A percentile compares a stretch with the other conserved stretches of the same genome.
phyloP scores from a whole-genome alignment of 2,888 invertebrate species.

The Bruchidius siliquastri region DNA sequence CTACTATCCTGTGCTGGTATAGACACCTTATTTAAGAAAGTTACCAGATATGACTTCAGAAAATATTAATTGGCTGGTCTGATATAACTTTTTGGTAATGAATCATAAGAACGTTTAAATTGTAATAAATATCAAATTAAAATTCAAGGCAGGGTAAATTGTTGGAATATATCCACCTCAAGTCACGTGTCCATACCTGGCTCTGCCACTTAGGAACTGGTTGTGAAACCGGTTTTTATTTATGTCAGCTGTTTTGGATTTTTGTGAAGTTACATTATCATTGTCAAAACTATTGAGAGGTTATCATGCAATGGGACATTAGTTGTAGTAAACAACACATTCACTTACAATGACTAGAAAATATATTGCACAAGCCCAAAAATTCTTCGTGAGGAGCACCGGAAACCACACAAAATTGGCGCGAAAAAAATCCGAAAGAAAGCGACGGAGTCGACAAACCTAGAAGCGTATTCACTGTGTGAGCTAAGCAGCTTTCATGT shows the following conservation, averaged over 20 bases:
- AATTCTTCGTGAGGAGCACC: constrained; percentile 14
- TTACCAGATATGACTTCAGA: too few relatives aligned
- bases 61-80: too few relatives aligned
- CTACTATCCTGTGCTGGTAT: too few relatives aligned
- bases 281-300: neutral
- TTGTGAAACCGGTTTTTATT: neutral
- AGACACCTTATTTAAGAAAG: too few relatives aligned
- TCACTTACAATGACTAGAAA: constrained; percentile 4
- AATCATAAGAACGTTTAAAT: too few relatives aligned
- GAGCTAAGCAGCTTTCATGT: neutral
- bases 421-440: constrained; percentile 19
- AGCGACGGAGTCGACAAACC: constrained; percentile 7
- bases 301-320: neutral
- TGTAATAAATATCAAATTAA: too few relatives aligned
- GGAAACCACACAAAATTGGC: constrained; percentile 21
- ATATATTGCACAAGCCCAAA: constrained; percentile 27
- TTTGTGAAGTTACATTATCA: too few relatives aligned
- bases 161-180: neutral
- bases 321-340: neutral
- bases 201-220: neutral
- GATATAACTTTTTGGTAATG: too few relatives aligned
- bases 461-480: constrained; percentile 1
- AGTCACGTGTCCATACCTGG: neutral
- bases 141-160: too few relatives aligned
- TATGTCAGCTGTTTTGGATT: neutral